These are phyloP conservation scores for Sebastes reedi DNA, from an alignment of 2,797 vertebrate genomes.

Conservation along the genomic window DNA sequence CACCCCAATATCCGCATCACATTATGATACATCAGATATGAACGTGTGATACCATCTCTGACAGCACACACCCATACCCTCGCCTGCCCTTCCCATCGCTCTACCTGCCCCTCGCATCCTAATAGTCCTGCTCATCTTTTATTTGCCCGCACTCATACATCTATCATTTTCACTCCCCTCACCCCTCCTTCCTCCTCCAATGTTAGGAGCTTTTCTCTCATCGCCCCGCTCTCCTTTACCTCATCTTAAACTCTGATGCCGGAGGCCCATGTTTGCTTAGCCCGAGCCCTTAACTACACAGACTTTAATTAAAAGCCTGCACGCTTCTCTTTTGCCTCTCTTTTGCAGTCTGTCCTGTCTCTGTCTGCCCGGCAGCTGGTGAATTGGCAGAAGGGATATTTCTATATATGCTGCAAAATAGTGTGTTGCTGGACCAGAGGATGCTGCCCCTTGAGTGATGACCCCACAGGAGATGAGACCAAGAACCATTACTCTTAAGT, in stretches of 20 bases:
- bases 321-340: constrained; percentile 45
- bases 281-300: constrained; percentile 70
- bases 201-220: constrained; percentile 15
- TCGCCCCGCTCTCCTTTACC: constrained; percentile 41
- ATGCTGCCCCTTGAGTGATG: not conserved
- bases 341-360: constrained; percentile 6
- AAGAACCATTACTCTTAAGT: not conserved
- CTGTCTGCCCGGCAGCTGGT: constrained; percentile 54
- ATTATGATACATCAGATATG: constrained; percentile 67
- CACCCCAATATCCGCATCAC: constrained; percentile 66
- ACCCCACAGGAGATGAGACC: not conserved
- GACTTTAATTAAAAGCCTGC: constrained; percentile 78
- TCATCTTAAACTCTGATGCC: constrained; percentile 65
- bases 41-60: constrained; percentile 47
- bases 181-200: constrained; percentile 1
- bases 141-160: constrained; percentile 24
- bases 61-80: constrained; percentile 2
- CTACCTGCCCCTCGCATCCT: constrained; percentile 43
- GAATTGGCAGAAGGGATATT: constrained; percentile 17
- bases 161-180: constrained; percentile 26
- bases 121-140: constrained; percentile 41
- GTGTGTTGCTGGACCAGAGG: not conserved
- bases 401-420: constrained; percentile 16
- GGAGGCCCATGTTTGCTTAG: constrained; percentile 77
- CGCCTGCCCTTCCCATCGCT: constrained; percentile 7